phyloP scores from a whole-genome alignment of 2,888 invertebrate species.

The Zhuqinia jingwanae region DNA sequence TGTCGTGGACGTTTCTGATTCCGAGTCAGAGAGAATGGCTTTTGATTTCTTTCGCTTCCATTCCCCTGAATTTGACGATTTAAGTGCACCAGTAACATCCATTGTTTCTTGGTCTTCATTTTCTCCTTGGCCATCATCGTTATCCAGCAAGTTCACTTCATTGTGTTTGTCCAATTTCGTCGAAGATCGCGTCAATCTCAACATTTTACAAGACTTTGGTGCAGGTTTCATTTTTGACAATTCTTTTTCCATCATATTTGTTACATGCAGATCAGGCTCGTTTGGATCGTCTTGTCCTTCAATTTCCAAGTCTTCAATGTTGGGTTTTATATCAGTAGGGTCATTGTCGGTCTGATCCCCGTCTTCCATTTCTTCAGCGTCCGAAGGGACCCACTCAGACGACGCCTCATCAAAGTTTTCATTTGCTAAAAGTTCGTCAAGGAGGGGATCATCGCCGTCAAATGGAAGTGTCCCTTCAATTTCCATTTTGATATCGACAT shows the following conservation, averaged over 20 bases:
- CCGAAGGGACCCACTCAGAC: conserved; percentile 23
- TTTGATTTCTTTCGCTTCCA: not conserved
- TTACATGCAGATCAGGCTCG: not conserved
- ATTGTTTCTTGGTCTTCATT: no score
- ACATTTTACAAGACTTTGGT: not conserved
- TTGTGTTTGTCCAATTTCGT: no score
- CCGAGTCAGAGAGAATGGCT: conserved; percentile 1
- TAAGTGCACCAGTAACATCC: no score
- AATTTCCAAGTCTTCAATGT: not conserved
- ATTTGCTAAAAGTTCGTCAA: not conserved
- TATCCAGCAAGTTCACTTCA: not conserved
- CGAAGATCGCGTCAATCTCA: not conserved
- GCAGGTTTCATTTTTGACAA: not conserved
- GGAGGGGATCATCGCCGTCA: not conserved
- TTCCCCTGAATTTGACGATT: not conserved
- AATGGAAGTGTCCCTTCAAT: not conserved
- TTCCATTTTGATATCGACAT: not conserved
- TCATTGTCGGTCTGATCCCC: not conserved
- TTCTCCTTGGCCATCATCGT: not conserved
- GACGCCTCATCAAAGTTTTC: conserved; percentile 23
- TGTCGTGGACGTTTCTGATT: conserved; percentile 26
- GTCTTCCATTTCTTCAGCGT: not conserved
- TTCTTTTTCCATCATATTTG: not conserved
- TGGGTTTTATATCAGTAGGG: not conserved
- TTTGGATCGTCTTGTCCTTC: no score